Evolutionary conservation across 2,113 vertebrate species (phyloP).

Genomic region (Polypterus bichir): DNA sequence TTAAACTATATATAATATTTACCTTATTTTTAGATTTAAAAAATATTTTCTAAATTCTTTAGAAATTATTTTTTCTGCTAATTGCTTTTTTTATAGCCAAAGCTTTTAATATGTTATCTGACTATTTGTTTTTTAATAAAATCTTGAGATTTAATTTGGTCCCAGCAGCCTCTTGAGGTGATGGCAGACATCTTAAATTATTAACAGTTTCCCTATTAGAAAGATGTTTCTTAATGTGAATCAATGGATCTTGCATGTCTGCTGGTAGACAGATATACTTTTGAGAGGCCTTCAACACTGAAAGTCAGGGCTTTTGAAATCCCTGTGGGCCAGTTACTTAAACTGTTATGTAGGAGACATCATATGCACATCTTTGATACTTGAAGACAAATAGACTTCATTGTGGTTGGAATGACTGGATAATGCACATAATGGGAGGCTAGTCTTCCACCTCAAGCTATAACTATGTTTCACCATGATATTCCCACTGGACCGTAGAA

Average conservation of each 20-base stretch:
- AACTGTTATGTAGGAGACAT: constrained; percentile 16
- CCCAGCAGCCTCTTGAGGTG: constrained; percentile 24
- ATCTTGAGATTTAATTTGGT: constrained; percentile 41
- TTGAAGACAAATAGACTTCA: constrained; percentile 11
- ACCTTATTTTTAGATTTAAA: too few relatives aligned
- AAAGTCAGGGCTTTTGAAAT: constrained; percentile 13
- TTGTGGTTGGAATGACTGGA: constrained; percentile 10
- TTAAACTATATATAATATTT: too few relatives aligned
- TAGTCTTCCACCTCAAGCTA: too few relatives aligned
- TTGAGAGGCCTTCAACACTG: constrained; percentile 20
- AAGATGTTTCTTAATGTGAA: constrained; percentile 42
- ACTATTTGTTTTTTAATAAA: constrained; percentile 24
- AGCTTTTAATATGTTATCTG: constrained; percentile 12
- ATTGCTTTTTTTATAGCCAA: too few relatives aligned
- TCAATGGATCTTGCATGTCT: constrained; percentile 37
- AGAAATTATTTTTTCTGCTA: too few relatives aligned
- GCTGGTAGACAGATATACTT: constrained; percentile 30
- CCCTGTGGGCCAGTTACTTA: constrained; percentile 23
- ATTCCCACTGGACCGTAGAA: too few relatives aligned
- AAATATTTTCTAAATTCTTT: too few relatives aligned
- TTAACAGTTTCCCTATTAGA: constrained; percentile 35
- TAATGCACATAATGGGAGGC: too few relatives aligned
- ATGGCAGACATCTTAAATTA: constrained; percentile 38
- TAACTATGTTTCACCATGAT: too few relatives aligned
- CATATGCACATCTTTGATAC: constrained; percentile 7